Percentiles rank a stretch among this genome's conserved stretches.
These are phyloP conservation scores for Papilio polyxenes DNA, from an alignment of 1,140 invertebrate species.

Conservation along the genomic window DNA sequence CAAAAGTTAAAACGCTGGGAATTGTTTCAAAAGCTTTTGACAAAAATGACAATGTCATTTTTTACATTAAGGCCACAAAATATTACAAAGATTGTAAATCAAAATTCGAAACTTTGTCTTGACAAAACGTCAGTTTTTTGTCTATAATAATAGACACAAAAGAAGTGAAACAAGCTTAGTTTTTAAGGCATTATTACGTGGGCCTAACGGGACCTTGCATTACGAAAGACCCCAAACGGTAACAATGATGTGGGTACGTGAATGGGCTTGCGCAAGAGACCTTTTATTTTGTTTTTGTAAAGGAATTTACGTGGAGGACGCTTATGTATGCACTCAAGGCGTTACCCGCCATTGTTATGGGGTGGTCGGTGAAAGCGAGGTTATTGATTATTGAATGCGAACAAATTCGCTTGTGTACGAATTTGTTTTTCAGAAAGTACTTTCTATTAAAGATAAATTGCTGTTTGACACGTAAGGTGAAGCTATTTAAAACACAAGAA, in stretches of 20 bases:
- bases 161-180: slow-evolving; percentile 59
- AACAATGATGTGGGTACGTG: slow-evolving; percentile 60
- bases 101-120: slow-evolving; percentile 45
- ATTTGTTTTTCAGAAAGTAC: not conserved
- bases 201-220: slow-evolving; percentile 68
- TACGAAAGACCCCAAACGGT: slow-evolving; percentile 61
- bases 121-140: slow-evolving; percentile 72
- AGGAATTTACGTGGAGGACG: slow-evolving; percentile 64
- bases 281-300: slow-evolving; percentile 62
- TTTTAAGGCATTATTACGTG: slow-evolving; percentile 57
- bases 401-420: slow-evolving; percentile 20
- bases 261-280: slow-evolving; percentile 71
- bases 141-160: slow-evolving; percentile 56
- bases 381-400: slow-evolving; percentile 39
- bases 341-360: slow-evolving; percentile 51
- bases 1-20: slow-evolving; percentile 3
- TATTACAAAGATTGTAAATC: slow-evolving; percentile 22
- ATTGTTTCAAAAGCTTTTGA: slow-evolving; percentile 36
- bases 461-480: not conserved
- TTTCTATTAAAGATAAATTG: not conserved
- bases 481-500: not conserved
- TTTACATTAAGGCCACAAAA: slow-evolving; percentile 4
- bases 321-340: slow-evolving; percentile 52
- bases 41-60: slow-evolving; percentile 1
- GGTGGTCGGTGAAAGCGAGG: slow-evolving; percentile 61